Evolutionary conservation across 2,113 vertebrate species (phyloP).

Genomic region (Probosciger aterrimus): DNA sequence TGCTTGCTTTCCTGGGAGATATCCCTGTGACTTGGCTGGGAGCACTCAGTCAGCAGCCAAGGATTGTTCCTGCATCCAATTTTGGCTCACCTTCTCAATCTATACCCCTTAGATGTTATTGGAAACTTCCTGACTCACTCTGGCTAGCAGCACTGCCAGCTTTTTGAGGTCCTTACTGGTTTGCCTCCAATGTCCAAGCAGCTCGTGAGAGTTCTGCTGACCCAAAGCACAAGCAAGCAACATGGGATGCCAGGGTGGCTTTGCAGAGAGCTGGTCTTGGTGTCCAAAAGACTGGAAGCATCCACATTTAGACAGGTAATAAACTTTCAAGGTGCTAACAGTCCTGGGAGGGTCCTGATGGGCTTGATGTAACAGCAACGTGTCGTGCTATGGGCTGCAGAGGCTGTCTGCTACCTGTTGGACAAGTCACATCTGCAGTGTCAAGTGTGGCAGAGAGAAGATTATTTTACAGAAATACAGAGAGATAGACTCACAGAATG

Average conservation of each 20-base stretch:
- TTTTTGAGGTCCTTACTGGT: background rate
- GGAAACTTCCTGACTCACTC: slow-evolving; percentile 16
- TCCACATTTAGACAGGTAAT: too few species aligned
- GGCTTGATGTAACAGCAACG: rapidly evolving
- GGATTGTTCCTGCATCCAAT: background rate
- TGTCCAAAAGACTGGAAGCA: background rate
- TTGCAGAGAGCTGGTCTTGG: background rate
- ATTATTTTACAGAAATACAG: background rate
- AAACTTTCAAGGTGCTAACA: background rate
- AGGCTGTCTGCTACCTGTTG: background rate
- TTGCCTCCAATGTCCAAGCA: background rate
- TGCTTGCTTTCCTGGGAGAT: background rate
- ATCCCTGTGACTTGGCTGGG: background rate
- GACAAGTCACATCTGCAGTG: background rate
- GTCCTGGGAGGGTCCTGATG: background rate
- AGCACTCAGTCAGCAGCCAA: background rate
- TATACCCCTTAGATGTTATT: background rate
- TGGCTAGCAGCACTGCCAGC: background rate
- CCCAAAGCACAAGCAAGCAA: background rate
- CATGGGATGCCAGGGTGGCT: rapidly evolving
- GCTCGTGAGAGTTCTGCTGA: background rate
- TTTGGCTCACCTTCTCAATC: background rate
- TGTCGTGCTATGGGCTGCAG: background rate
- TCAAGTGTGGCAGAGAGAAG: background rate
- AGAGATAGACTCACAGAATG: background rate